These are phyloP conservation scores for Drosophila gunungcola DNA, from an alignment of 1,140 invertebrate species.

Conservation along the genomic window DNA sequence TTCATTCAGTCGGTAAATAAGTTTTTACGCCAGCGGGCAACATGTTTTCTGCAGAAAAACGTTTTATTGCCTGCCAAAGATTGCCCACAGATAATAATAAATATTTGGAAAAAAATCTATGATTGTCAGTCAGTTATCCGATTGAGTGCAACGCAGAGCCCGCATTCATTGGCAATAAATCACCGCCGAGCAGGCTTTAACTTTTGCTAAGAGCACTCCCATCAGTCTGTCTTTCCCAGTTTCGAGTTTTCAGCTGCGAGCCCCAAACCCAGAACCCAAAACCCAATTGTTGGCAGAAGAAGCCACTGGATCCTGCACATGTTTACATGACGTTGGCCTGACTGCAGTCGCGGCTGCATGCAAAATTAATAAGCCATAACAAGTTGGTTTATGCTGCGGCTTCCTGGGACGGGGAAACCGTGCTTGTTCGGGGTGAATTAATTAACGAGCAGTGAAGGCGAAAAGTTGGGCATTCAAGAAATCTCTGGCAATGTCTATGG, in stretches of 20 bases:
- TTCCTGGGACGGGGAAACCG: constrained; percentile 5
- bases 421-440: constrained; percentile 27
- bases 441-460: constrained; percentile 23
- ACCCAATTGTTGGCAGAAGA: not conserved
- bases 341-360: constrained; percentile 40
- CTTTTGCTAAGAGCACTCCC: constrained; percentile 4
- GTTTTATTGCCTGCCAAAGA: constrained; percentile 32
- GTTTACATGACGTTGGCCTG: constrained; percentile 37
- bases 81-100: constrained; percentile 29
- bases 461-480: constrained; percentile 6
- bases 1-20: constrained; percentile 16
- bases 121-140: constrained; percentile 15
- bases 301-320: constrained; percentile 18
- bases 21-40: constrained; percentile 12
- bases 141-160: constrained; percentile 1
- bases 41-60: constrained; percentile 3
- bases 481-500: not conserved
- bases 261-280: not conserved
- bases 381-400: constrained; percentile 33
- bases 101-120: constrained; percentile 38
- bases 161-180: constrained; percentile 22
- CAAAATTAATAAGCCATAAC: constrained; percentile 51
- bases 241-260: not conserved
- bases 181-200: constrained; percentile 4
- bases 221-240: constrained; percentile 1